Evolutionary conservation across 2,888 invertebrate species (phyloP), one percentile per base, ranked within the genome.

Genomic region (Lysandra bellargus): DNA sequence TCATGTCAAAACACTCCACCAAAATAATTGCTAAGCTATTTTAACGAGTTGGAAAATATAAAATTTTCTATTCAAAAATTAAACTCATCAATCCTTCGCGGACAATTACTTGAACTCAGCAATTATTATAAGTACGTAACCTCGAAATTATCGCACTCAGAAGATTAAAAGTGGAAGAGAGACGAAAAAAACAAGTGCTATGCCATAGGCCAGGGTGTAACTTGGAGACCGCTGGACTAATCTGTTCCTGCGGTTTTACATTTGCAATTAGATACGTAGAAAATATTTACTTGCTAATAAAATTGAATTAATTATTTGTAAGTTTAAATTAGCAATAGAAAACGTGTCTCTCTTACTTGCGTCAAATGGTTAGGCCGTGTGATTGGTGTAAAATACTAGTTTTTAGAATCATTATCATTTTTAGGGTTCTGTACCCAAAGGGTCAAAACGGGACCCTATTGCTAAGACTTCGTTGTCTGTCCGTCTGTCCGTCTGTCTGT

Each of bases 161-260:
- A 40, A 80, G 73, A 78, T 80, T 80, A 80, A 80, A 80, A 37
- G 80, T 78, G 53, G 40, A 73, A 76, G 14, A 53, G 80, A 78
- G 80, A 78, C 37, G 53, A 78, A 30, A 78, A 75, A 76, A 76
- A 75, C 53, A 49, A 57, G 57, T 33, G 23, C 57, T 78, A 49
- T 40, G 60, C 2, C 44, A 40, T 79, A 57, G 74, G 33, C 57
- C 33, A 76, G 57, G 76, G 5, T 30, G 57, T 14, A 14, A 53
- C 23, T 14, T 4, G 4, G 0, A 57, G 1, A 69, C 14, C 33
- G 33, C 69, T 17, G 14, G 12, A 33, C 12, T 37, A 14, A 37
- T 69, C 7, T 37, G 6, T 69, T 69, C 14, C 17, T 57, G 6
- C 14, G 1, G 14, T 14, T 69, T 69, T 33, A 37, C 23, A 69